A percentile compares a stretch with the other conserved stretches of the same genome.
Conservation (phyloP, 1,140 invertebrate species). For the Leptinotarsa defecta region DNA sequence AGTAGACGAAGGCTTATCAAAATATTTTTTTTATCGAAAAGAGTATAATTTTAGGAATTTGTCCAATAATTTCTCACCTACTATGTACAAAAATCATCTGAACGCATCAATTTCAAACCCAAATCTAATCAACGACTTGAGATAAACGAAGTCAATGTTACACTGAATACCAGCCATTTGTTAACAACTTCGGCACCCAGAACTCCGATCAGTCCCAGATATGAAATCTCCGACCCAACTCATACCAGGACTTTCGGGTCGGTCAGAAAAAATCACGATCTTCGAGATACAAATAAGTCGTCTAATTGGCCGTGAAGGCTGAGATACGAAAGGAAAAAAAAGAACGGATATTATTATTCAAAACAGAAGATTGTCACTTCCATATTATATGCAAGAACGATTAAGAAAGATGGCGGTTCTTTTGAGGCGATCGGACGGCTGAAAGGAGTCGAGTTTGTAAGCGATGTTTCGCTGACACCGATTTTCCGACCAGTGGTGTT, state of each 20-base stretch:
- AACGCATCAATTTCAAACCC: too few species aligned
- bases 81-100: too few species aligned
- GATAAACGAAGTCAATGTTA: background rate
- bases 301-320: conserved; percentile 26
- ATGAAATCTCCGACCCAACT: background rate
- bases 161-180: background rate
- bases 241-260: background rate
- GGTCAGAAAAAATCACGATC: conserved; percentile 1
- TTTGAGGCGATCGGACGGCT: conserved; percentile 19
- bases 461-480: background rate
- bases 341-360: conserved; percentile 11
- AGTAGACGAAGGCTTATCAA: too few species aligned
- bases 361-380: conserved; percentile 31
- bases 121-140: too few species aligned
- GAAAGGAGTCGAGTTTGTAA: background rate
- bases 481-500: conserved; percentile 3
- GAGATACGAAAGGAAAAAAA: conserved; percentile 17
- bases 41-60: too few species aligned
- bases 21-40: too few species aligned
- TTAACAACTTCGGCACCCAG: background rate
- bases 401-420: conserved; percentile 28
- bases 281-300: conserved; percentile 19
- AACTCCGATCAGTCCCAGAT: background rate
- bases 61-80: too few species aligned
- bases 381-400: conserved; percentile 30